Evolutionary conservation across 30 jellyfish, hydroid and myxozoan species (phyloP).

Genomic region (Turritopsis rubra): DNA sequence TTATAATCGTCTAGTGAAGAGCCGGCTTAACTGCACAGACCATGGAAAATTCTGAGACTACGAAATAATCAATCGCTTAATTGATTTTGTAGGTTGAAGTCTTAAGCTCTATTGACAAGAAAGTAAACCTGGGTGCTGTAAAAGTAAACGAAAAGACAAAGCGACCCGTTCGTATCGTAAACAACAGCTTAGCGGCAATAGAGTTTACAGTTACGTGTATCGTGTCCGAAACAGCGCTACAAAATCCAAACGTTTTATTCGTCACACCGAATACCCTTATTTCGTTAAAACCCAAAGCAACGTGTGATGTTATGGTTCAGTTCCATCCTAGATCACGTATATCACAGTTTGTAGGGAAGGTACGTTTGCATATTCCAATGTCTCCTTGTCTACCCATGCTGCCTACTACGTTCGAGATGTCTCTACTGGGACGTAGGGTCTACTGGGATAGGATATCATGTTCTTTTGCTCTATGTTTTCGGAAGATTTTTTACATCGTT

Average conservation of each 20-base stretch:
- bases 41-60: too few species aligned
- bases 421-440: too few species aligned
- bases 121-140: constrained; percentile 73
- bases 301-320: constrained; percentile 37
- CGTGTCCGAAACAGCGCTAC: constrained; percentile 57
- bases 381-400: too few species aligned
- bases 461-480: too few species aligned
- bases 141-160: constrained; percentile 47
- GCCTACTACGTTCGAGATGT: too few species aligned
- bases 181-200: constrained; percentile 77
- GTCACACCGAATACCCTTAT: constrained; percentile 51
- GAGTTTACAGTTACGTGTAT: constrained; percentile 60
- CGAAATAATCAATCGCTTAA: background rate
- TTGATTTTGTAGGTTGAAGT: constrained; percentile 73
- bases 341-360: constrained; percentile 88
- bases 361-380: background rate
- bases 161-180: constrained; percentile 59
- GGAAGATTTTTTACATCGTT: too few species aligned
- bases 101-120: constrained; percentile 56
- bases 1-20: too few species aligned
- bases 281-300: constrained; percentile 57
- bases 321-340: constrained; percentile 80
- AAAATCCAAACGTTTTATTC: constrained; percentile 51
- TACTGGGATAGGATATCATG: too few species aligned
- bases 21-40: too few species aligned